A percentile compares a stretch with the other conserved stretches of the same genome.
Conservation (phyloP, 2,797 vertebrate species). For the Acanthiza pusilla region DNA sequence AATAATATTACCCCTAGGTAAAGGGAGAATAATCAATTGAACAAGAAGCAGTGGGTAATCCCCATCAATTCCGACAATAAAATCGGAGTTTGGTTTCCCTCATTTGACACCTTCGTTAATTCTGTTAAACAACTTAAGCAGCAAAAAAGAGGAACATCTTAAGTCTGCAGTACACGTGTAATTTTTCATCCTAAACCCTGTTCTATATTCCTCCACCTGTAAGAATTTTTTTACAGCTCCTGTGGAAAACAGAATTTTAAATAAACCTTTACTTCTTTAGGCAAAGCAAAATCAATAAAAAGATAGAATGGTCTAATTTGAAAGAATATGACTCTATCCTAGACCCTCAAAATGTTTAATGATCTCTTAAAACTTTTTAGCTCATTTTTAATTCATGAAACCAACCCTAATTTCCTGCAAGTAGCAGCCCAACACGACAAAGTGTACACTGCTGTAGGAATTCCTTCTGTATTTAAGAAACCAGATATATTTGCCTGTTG, state of each 20-base stretch:
- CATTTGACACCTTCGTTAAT: not conserved
- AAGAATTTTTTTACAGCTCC: not conserved
- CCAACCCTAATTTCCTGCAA: not conserved
- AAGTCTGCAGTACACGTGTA: not conserved
- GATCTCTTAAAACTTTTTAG: not conserved
- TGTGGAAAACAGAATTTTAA: not conserved
- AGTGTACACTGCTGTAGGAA: not conserved
- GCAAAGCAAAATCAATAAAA: not conserved
- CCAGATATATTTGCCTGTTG: not conserved
- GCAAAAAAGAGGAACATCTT: not conserved
- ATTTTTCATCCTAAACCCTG: not conserved
- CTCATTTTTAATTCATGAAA: not conserved
- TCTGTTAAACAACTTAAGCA: not conserved
- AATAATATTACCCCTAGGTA: not conserved
- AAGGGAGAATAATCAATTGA: not conserved
- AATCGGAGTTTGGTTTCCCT: not conserved
- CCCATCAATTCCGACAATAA: not conserved
- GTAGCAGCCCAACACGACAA: not conserved
- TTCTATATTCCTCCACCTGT: not conserved
- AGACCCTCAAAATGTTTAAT: not conserved
- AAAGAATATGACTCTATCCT: not conserved
- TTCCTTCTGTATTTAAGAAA: not conserved
- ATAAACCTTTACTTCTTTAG: not conserved
- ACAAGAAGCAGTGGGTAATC: not conserved
- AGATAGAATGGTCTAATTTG: not conserved